These are phyloP conservation scores for Drosophila meridionalis DNA, from an alignment of 2,888 invertebrate species.

Conservation along the genomic window DNA sequence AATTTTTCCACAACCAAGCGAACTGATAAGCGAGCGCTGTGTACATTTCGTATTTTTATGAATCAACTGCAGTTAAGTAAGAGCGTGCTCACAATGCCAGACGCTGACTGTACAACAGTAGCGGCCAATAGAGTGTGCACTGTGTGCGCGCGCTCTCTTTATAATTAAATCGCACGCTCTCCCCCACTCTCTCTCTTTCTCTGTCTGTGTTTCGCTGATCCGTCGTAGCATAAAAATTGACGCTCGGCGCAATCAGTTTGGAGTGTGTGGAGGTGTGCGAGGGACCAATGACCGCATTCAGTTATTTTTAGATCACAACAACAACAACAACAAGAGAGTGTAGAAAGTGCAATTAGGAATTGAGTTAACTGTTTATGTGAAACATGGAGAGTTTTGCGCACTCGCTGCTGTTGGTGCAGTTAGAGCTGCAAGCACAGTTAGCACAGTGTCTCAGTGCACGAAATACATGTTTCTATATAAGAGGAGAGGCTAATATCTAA, in stretches of 20 bases:
- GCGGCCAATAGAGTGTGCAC: constrained; percentile 14
- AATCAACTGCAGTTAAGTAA: constrained; percentile 47
- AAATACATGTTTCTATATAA: no score
- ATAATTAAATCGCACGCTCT: neutral
- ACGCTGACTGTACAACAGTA: constrained; percentile 49
- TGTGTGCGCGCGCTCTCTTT: neutral
- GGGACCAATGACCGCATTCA: constrained; percentile 78
- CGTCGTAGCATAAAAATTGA: constrained; percentile 64
- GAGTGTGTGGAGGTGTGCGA: constrained; percentile 46
- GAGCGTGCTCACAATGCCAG: constrained; percentile 34
- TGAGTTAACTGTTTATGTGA: constrained; percentile 36
- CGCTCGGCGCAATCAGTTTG: constrained; percentile 50
- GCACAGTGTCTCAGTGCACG: neutral
- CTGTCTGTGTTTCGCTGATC: constrained; percentile 4
- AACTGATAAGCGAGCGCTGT: constrained; percentile 42
- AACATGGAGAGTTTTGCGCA: constrained; percentile 17
- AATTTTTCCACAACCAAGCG: constrained; percentile 50
- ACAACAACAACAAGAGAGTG: constrained; percentile 41
- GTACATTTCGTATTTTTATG: constrained; percentile 43
- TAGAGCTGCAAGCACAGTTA: constrained; percentile 23
- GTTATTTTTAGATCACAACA: constrained; percentile 68
- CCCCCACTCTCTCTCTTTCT: constrained; percentile 4
- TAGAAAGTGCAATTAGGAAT: constrained; percentile 76
- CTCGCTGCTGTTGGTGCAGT: neutral
- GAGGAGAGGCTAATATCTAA: constrained; percentile 33